phyloP scores from a whole-genome alignment of 1,140 invertebrate species.

The Batillaria attramentaria region DNA sequence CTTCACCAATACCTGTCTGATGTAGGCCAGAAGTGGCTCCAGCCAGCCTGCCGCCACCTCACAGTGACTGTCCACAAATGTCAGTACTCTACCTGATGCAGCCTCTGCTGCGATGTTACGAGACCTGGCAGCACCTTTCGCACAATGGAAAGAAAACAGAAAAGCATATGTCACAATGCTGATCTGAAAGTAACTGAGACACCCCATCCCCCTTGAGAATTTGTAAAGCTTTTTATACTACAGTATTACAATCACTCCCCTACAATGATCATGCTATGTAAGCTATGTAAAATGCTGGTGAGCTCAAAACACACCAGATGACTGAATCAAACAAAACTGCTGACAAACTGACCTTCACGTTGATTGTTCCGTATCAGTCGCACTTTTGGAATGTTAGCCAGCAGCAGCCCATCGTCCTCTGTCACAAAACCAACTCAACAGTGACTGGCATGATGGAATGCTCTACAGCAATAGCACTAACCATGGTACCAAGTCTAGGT shows the following conservation, averaged over 20 bases:
- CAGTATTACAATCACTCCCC: not conserved
- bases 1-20: not conserved
- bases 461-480: no score
- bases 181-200: not conserved
- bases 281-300: not conserved
- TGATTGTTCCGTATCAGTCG: constrained; percentile 90
- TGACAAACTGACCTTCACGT: constrained; percentile 79
- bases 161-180: not conserved
- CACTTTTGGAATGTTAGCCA: constrained; percentile 93
- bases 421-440: no score
- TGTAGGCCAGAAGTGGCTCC: constrained; percentile 68
- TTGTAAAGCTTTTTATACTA: not conserved
- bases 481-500: no score
- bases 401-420: constrained; percentile 91
- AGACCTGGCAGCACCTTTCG: constrained; percentile 70
- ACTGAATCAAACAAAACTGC: not conserved
- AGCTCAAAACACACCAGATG: not conserved
- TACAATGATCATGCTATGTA: not conserved
- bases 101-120: constrained; percentile 70
- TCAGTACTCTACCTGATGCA: constrained; percentile 68
- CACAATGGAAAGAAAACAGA: not conserved
- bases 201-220: not conserved
- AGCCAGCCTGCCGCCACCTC: constrained; percentile 73
- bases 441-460: no score
- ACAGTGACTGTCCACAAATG: constrained; percentile 72